Evolutionary conservation across 1,140 invertebrate genomes (phyloP).

Genomic region (Trichonephila clavipes): DNA sequence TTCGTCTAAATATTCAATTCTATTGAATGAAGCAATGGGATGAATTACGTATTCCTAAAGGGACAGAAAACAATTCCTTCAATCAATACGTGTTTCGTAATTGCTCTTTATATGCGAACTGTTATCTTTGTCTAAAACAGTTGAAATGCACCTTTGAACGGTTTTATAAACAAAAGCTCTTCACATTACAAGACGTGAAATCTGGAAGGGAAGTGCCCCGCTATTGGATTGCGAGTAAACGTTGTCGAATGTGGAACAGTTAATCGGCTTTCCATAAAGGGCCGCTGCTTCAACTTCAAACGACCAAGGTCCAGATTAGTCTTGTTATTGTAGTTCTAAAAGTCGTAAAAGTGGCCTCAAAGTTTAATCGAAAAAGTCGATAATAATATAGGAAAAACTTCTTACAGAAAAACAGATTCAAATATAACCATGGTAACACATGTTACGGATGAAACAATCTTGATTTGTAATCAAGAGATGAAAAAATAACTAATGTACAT

Average conservation of each 20-base stretch:
- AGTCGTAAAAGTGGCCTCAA: background rate
- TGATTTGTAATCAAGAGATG: no score
- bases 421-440: no score
- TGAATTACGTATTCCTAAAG: background rate
- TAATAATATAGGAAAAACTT: background rate
- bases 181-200: background rate
- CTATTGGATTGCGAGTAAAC: background rate
- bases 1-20: background rate
- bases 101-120: background rate
- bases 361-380: background rate
- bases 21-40: background rate
- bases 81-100: background rate
- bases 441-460: no score
- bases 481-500: no score
- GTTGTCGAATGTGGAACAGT: background rate
- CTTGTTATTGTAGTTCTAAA: background rate
- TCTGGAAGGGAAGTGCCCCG: background rate
- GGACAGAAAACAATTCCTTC: background rate
- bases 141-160: background rate
- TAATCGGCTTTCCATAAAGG: conserved; percentile 24
- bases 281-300: background rate
- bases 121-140: background rate
- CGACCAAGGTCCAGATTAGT: background rate
- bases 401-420: no score
- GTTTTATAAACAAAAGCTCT: background rate